phyloP scores from a whole-genome alignment of 2,888 invertebrate species.

The Tetragonula carbonaria region DNA sequence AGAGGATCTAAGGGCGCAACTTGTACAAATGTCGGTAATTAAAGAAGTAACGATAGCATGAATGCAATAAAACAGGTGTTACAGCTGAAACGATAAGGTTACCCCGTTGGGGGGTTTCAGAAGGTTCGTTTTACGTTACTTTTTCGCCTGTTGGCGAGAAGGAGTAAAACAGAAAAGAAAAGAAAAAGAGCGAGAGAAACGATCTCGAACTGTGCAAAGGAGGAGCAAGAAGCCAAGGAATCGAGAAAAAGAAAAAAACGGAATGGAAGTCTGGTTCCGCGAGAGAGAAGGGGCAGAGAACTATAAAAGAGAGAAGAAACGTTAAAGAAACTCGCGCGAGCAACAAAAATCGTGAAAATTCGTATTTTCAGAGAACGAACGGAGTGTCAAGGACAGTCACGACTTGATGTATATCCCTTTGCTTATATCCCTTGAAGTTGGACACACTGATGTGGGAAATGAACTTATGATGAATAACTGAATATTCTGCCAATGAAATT shows the following conservation, averaged over 20 bases:
- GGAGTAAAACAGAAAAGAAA: slow-evolving; percentile 7
- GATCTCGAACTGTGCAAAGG: not conserved
- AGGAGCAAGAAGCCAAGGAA: not conserved
- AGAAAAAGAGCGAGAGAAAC: not conserved
- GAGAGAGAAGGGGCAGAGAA: not conserved
- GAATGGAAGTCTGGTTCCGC: not conserved
- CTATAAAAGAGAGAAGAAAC: not conserved
- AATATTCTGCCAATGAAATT: too few species aligned
- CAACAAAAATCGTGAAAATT: slow-evolving; percentile 10
- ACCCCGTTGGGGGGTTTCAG: not conserved
- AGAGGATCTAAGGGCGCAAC: not conserved
- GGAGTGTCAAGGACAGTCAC: too few species aligned
- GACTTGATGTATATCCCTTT: too few species aligned
- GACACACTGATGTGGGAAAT: too few species aligned
- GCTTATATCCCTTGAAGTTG: too few species aligned
- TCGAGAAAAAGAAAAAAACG: not conserved
- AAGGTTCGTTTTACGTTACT: slow-evolving; percentile 14
- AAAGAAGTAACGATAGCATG: slow-evolving; percentile 24
- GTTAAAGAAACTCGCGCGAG: slow-evolving; percentile 20
- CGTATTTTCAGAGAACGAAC: not conserved
- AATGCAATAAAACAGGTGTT: slow-evolving; percentile 24
- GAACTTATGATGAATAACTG: too few species aligned
- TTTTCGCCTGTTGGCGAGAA: not conserved
- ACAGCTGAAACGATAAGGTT: slow-evolving; percentile 28
- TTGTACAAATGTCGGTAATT: slow-evolving; percentile 24